Base-by-base conservation (phyloP, 1,140 invertebrate genomes). In the Copidosoma floridanum region DNA sequence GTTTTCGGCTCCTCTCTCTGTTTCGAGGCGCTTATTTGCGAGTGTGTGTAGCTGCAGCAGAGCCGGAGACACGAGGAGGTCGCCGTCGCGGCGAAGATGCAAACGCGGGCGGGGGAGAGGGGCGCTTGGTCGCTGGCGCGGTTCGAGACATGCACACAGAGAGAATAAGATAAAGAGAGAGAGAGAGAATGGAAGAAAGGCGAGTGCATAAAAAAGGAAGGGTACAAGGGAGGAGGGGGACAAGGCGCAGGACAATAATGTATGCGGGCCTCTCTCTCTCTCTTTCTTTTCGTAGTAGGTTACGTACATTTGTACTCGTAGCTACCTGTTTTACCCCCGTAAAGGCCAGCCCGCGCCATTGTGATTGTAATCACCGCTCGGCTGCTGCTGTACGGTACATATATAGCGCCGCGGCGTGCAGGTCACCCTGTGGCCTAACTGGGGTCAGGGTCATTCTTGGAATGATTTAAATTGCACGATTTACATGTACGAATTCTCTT, bases 401-500 rank as follows among this genome's bases (percentile, higher is more conserved):
- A 5, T 44, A 40, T 18, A 11, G 27, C 52, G 10, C 38, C 40
- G 40, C 14, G 40, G 24, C 32, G 40, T 37, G 40, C 67, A 57
- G 68, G 67, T 72, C 70, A 68, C 60, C 64, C 59, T 56, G 62
- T 64, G 62, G 64, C 56, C 64, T 65, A 68, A 64, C 65, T 56
- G 58, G 64, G 70, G 70, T 71, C 71, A 70, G 71, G 70, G 70
- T 70, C 67, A 63, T 66, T 68, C 46, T 46, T 29, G 63, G 70
- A 72, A 71, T 72, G 71, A 72, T 71, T 72, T 71, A 71, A 71
- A 72, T 72, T 71, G 68, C 66, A 62, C 63, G 64, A 71, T 61
- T 53, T 66, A 12, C 50, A 26, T 12, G 20, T 40, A 16, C 32
- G 27, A 21, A 3, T 29, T 10, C 47, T 27, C 32, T 20, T 21